These are phyloP conservation scores for Hecatera dysodea DNA, from an alignment of 2,888 invertebrate genomes.

Conservation along the genomic window DNA sequence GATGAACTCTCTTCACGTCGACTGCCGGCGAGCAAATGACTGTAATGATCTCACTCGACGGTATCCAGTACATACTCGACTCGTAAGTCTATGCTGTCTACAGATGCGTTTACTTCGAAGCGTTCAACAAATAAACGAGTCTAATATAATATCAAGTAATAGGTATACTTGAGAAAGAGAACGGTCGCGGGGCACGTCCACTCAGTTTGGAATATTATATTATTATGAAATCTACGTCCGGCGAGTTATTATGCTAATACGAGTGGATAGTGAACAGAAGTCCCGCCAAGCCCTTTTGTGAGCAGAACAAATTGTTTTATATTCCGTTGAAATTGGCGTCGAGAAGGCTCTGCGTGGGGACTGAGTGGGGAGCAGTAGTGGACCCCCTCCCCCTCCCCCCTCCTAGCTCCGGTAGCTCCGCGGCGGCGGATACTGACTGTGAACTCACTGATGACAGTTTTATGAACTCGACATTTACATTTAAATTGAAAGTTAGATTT, in stretches of 20 bases:
- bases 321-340: conserved; percentile 68
- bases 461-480: conserved; percentile 77
- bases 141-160: neutral
- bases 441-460: conserved; percentile 75
- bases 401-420: conserved; percentile 3
- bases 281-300: conserved; percentile 74
- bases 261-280: conserved; percentile 74
- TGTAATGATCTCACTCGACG: neutral
- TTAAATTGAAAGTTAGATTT: conserved; percentile 75
- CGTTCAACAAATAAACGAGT: neutral
- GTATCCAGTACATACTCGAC: neutral
- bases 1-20: neutral
- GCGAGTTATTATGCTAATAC: conserved; percentile 73
- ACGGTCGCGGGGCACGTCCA: neutral
- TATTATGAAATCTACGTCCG: conserved; percentile 66
- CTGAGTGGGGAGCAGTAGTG: neutral
- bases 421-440: conserved; percentile 57
- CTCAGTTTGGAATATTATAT: conserved; percentile 32
- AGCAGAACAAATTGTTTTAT: conserved; percentile 77
- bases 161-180: neutral
- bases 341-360: conserved; percentile 49
- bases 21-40: neutral
- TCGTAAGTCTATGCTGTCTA: neutral
- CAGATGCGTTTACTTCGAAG: neutral
- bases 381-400: conserved; percentile 7